Percentiles rank a stretch among this genome's conserved stretches.
These are phyloP conservation scores for Marmota flaviventris DNA, from an alignment of 2,113 vertebrate species.

Conservation along the genomic window DNA sequence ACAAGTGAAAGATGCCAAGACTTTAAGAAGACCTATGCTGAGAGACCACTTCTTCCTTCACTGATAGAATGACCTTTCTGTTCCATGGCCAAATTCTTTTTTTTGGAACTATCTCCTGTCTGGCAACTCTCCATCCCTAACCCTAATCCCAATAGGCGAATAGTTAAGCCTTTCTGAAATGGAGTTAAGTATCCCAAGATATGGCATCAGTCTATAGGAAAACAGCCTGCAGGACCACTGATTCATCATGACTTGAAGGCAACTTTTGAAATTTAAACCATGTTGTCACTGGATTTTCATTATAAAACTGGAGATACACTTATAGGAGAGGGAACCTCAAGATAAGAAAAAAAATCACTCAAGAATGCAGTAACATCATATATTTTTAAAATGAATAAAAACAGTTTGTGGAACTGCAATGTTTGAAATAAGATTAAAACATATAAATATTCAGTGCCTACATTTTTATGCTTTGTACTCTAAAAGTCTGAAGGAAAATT, in stretches of 20 bases:
- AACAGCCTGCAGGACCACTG: neutral
- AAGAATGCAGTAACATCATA: neutral
- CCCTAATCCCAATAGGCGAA: neutral
- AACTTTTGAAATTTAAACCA: conserved; percentile 3
- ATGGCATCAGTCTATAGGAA: neutral
- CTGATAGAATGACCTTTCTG: neutral
- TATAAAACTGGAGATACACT: neutral
- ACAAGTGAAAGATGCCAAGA: neutral
- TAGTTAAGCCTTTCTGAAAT: neutral
- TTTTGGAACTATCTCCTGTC: neutral
- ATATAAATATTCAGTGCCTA: neutral
- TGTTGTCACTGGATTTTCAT: neutral
- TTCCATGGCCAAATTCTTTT: neutral
- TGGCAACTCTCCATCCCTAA: neutral
- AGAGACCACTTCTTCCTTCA: neutral
- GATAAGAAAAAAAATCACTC: conserved; percentile 42
- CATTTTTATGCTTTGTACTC: neutral
- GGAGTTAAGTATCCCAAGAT: neutral
- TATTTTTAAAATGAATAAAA: conserved; percentile 32
- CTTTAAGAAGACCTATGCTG: neutral
- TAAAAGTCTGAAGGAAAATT: neutral
- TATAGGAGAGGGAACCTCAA: neutral
- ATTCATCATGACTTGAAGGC: neutral
- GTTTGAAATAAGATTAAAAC: conserved; percentile 23
- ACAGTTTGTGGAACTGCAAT: neutral